Evolutionary conservation across 37 sponge, comb jelly and placozoan species (phyloP), one percentile per base, ranked within the genome.

Genomic region (Geodia barretti): DNA sequence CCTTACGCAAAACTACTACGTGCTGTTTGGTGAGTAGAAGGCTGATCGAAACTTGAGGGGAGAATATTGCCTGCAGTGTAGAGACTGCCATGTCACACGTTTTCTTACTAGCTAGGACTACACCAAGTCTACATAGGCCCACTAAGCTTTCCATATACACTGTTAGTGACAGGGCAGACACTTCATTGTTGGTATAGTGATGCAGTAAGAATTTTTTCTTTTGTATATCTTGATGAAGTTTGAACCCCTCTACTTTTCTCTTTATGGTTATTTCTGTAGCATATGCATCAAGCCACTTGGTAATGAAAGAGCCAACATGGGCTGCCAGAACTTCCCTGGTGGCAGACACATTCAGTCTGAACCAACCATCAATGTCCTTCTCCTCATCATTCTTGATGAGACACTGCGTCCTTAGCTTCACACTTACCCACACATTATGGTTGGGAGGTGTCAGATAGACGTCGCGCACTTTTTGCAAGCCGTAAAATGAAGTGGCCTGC

Each of bases 291-390:
- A 76, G 38, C 81, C 81, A 87, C 17, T 74, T 14, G 20, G 21
- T 25, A 29, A 25, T 23, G 30, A 81, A 75, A 7, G 35, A 20
- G 3, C 29, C 42, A 58, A 25, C 60, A 70, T 69, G 81, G 0
- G 65, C 25, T 23, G 82, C 76, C 2, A 87, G 73, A 2, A 39
- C 58, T 28, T 80, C 75, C 36, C 40, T 42, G 11, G 67, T 69
- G 3, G 62, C 38, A 25, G 35, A 23, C 0, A 23, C 32, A 2
- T 80, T 39, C 17, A 87, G 43, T 34, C 77, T 74, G 21, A 76
- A 39, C 88, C 80, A 81, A 20, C 81, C 77, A 76, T 87, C 87
- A 26, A 75, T 14, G 68, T 87, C 82, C 35, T 58, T 0, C 25
- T 14, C 28, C 34, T 54, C 47, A 39, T 69, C 77, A 58, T 47